These are phyloP conservation scores for Melipona quadrifasciata DNA, from an alignment of 1,140 invertebrate genomes.

Conservation along the genomic window DNA sequence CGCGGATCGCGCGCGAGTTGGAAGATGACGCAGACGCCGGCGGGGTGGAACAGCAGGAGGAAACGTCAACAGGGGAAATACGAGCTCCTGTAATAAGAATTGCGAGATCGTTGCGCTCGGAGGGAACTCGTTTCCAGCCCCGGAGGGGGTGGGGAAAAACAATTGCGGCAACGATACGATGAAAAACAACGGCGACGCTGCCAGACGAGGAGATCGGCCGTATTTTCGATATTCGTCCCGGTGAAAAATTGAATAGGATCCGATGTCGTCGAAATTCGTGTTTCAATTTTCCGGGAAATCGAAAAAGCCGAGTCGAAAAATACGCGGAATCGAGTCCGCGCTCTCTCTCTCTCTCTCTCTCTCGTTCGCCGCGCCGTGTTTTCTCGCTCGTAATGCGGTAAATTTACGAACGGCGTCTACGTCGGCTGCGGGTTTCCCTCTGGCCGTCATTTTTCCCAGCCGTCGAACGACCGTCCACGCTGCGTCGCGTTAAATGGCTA, in stretches of 20 bases:
- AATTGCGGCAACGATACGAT: neutral
- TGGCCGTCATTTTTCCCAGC: neutral
- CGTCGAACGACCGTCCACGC: slow-evolving; percentile 7
- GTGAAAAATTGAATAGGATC: slow-evolving; percentile 23
- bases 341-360: no score
- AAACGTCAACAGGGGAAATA: slow-evolving; percentile 43
- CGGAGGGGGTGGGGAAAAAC: neutral
- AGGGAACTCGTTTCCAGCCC: slow-evolving; percentile 22
- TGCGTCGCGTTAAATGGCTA: slow-evolving; percentile 13
- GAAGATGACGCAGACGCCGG: no score
- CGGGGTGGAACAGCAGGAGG: slow-evolving; percentile 1
- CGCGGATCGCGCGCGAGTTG: neutral
- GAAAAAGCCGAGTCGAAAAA: slow-evolving; percentile 13
- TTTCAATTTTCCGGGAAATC: slow-evolving; percentile 31
- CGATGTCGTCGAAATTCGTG: slow-evolving; percentile 16
- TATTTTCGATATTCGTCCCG: slow-evolving; percentile 7
- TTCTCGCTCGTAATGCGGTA: neutral
- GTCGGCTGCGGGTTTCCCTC: neutral
- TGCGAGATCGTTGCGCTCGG: neutral
- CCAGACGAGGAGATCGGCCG: neutral
- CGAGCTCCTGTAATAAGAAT: slow-evolving; percentile 43
- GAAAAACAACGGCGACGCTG: slow-evolving; percentile 12
- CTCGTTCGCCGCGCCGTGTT: neutral
- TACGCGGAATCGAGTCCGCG: no score
- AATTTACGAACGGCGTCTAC: neutral